These are phyloP conservation scores for Subacronicta megacephala DNA, from an alignment of 2,888 invertebrate species.

Conservation along the genomic window DNA sequence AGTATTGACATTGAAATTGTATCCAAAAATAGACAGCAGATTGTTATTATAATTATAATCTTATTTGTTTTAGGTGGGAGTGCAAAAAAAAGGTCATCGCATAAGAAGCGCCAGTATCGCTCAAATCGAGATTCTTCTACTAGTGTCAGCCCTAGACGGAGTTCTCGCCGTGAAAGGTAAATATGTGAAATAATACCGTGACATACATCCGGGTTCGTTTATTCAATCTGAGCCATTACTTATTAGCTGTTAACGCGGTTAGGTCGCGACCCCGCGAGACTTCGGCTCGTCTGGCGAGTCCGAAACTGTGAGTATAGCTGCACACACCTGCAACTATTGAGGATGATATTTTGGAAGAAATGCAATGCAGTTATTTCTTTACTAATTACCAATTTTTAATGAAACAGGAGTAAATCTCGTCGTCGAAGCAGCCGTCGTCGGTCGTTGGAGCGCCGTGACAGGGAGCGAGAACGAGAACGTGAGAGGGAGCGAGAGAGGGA, in stretches of 20 bases:
- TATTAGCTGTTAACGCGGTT: conserved; percentile 44
- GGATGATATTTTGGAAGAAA: conserved; percentile 3
- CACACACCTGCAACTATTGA: conserved; percentile 6
- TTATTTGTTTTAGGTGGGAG: conserved; percentile 77
- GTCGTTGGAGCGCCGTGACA: conserved; percentile 83
- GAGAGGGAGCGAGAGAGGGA: conserved; percentile 76
- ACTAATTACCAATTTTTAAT: conserved; percentile 18
- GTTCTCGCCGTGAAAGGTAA: conserved; percentile 89
- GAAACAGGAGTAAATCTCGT: conserved; percentile 80
- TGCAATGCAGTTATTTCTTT: neutral
- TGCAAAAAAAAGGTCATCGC: conserved; percentile 94
- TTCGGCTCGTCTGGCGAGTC: conserved; percentile 49
- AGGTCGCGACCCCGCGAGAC: conserved; percentile 47
- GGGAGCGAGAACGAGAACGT: conserved; percentile 80
- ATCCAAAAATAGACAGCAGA: too few relatives aligned
- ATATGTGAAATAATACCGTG: neutral
- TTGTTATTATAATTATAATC: too few relatives aligned
- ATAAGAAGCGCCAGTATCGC: conserved; percentile 96
- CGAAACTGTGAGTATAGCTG: conserved; percentile 45
- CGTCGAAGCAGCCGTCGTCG: conserved; percentile 83
- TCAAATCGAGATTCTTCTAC: conserved; percentile 95
- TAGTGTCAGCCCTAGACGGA: conserved; percentile 87
- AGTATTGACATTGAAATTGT: too few relatives aligned
- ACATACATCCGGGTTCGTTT: conserved; percentile 8
- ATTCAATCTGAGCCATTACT: conserved; percentile 31